These are phyloP conservation scores for Petrocephalus sullivani DNA, from an alignment of 2,797 vertebrate species.

Conservation along the genomic window DNA sequence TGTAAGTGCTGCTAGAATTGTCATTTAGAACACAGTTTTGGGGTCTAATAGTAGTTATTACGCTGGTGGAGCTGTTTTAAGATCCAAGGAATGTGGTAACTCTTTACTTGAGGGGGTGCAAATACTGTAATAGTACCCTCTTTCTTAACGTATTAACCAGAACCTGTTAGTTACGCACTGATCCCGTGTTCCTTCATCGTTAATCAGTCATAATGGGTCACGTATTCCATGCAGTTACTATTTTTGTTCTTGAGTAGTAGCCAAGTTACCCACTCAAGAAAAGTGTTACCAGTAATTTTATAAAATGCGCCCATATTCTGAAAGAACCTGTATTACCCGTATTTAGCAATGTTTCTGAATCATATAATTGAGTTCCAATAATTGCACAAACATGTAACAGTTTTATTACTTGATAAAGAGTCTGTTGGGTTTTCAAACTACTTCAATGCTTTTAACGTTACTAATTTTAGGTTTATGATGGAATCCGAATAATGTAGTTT, in stretches of 20 bases:
- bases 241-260: not conserved
- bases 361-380: not conserved
- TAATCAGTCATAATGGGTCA: not conserved
- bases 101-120: not conserved
- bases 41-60: not conserved
- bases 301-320: not conserved
- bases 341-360: not conserved
- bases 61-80: not conserved
- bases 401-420: not conserved
- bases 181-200: not conserved
- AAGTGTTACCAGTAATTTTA: not conserved
- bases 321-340: not conserved
- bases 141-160: not conserved
- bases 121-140: not conserved
- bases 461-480: not conserved
- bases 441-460: not conserved
- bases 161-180: not conserved
- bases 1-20: not conserved
- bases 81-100: not conserved
- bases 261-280: not conserved
- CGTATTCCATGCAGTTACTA: not conserved
- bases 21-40: not conserved
- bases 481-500: not conserved
- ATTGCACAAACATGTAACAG: not conserved
- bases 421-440: not conserved